Evolutionary conservation across 2,797 vertebrate species (phyloP).

Genomic region (Hoplostethus mediterraneus): DNA sequence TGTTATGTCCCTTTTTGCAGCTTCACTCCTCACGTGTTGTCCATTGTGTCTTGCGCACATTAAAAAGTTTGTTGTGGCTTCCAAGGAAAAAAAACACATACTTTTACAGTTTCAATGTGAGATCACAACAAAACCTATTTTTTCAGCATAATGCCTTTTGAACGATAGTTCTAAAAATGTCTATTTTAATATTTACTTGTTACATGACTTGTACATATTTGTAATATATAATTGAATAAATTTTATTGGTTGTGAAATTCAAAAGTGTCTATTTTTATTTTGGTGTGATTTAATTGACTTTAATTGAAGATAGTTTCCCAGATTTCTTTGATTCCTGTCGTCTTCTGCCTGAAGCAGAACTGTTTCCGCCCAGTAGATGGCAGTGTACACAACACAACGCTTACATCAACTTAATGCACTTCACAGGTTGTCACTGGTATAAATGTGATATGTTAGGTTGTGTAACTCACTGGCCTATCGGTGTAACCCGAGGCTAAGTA

Average conservation of each 20-base stretch:
- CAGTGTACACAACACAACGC: conserved; percentile 8
- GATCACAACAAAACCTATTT: conserved; percentile 95
- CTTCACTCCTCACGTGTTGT: conserved; percentile 83
- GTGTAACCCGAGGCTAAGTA: too few relatives aligned
- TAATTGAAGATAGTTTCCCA: not conserved
- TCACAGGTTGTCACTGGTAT: too few relatives aligned
- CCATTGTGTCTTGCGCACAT: conserved; percentile 88
- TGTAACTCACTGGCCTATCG: too few relatives aligned
- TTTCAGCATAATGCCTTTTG: conserved; percentile 96
- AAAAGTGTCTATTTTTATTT: conserved; percentile 6
- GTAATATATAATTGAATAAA: conserved; percentile 99
- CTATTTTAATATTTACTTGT: conserved; percentile 99
- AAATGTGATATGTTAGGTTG: too few relatives aligned
- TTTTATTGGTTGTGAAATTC: conserved; percentile 99
- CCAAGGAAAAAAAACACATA: conserved; percentile 79
- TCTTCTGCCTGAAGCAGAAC: not conserved
- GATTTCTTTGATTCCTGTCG: not conserved
- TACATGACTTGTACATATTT: conserved; percentile 97
- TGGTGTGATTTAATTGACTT: conserved; percentile 5
- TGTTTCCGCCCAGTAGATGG: conserved; percentile 58
- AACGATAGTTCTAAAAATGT: conserved; percentile 98
- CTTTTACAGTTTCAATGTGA: conserved; percentile 90
- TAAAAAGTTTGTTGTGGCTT: conserved; percentile 86
- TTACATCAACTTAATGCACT: not conserved
- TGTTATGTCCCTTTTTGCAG: conserved; percentile 78